Percentiles rank a stretch among this genome's conserved stretches.
phyloP scores from a whole-genome alignment of 2,113 vertebrate species.

The Peromyscus leucopus region DNA sequence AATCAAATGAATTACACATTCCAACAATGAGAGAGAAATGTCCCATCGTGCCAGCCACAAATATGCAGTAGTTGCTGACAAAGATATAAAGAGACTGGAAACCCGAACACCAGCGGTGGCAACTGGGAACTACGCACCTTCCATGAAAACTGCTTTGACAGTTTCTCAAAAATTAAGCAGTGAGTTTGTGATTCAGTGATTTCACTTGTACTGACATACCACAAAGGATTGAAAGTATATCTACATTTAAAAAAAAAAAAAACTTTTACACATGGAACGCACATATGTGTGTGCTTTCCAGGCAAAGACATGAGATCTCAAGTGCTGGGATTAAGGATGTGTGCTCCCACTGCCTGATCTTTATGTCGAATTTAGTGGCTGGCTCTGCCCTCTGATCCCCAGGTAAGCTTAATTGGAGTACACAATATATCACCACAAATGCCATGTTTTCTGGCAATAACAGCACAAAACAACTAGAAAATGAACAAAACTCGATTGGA shows the following conservation, averaged over 20 bases:
- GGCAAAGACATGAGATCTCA: too few relatives aligned
- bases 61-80: background rate
- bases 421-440: background rate
- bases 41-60: background rate
- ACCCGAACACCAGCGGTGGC: background rate
- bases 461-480: background rate
- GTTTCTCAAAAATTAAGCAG: background rate
- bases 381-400: too few relatives aligned
- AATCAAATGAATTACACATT: background rate
- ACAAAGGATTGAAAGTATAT: background rate
- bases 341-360: too few relatives aligned
- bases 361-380: too few relatives aligned
- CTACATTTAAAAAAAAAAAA: background rate
- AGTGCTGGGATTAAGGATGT: too few relatives aligned
- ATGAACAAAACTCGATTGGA: background rate
- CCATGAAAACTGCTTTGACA: background rate
- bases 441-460: background rate
- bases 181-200: background rate
- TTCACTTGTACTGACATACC: background rate
- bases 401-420: too few relatives aligned
- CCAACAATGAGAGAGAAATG: background rate
- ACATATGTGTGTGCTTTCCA: too few relatives aligned
- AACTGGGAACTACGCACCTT: background rate
- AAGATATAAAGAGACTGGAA: background rate
- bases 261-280: too few relatives aligned